Base-by-base conservation (phyloP, 2,888 invertebrate genomes). In the Brachylomia viminalis region DNA sequence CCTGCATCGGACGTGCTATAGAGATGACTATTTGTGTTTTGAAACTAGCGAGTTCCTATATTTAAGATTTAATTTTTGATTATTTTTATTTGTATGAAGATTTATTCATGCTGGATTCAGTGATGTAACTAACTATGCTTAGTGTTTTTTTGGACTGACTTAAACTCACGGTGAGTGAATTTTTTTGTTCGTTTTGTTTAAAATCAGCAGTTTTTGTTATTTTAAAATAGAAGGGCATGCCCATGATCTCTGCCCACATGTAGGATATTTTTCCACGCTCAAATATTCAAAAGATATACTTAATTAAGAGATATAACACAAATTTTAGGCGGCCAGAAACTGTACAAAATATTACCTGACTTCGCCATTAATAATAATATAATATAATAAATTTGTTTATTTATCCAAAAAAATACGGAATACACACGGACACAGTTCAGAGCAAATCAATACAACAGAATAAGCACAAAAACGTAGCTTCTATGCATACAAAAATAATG, bases 91-190 rank as follows among this genome's bases (percentile, higher is more conserved):
- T 30, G 0, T 15, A 27, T 17, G 42, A 10, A 45, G 13, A 20
- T n/a, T n/a, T 47, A n/a, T 61, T 62, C 13, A 2, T 17, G 20
- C 47, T 54, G 7, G 0, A 47, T 62, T 80, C 47, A 56, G 85
- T 86, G 75, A 62, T 72, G 58, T 75, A 67, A 33, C 5, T n/a
- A 47, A 52, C 15, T 42, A 69, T 81, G 76, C 7, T 71, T 33
- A 33, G 33, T 27, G 7, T 65, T 64, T 72, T 75, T 75, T 84
- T 79, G 86, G 82, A 86, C 80, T 84, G 62, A 75, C 65, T 69
- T 81, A 15, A 67, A 67, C 20, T 75, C 2, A n/a, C 8, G 74
- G 84, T 84, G 27, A 79, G 84, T 79, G 45, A 0, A 20, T 8
- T 33, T 38, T 52, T 58, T 62, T 70, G 38, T 71, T 58, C 8